Conservation (phyloP, 2,797 vertebrate species). For the Syndactyla subalaris region DNA sequence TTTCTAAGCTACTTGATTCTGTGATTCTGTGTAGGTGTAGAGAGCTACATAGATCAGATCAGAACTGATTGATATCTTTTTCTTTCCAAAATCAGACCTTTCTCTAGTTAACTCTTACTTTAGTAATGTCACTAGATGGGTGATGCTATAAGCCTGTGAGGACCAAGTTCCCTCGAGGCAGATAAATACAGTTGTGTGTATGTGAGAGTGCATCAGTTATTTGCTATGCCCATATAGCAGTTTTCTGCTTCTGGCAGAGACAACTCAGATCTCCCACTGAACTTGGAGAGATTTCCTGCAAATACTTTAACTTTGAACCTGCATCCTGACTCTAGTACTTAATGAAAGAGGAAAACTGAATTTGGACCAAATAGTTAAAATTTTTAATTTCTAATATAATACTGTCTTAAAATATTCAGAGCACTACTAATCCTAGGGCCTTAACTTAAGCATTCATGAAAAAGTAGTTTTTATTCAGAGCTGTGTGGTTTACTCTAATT, state of each 20-base stretch:
- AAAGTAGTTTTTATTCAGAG: background rate
- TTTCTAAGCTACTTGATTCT: background rate
- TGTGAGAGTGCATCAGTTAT: background rate
- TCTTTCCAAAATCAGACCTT: background rate
- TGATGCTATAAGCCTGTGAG: background rate
- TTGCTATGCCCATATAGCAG: background rate
- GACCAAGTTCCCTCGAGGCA: background rate
- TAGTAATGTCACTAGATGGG: background rate
- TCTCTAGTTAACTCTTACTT: background rate
- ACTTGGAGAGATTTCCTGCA: background rate
- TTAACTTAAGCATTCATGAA: background rate
- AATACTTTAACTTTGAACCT: background rate
- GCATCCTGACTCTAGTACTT: background rate
- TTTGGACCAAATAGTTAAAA: background rate
- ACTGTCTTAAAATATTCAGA: background rate
- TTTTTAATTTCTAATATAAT: background rate
- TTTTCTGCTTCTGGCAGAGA: background rate
- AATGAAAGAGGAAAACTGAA: background rate
- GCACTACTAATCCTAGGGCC: background rate
- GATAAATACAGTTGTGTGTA: background rate
- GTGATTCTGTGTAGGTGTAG: background rate
- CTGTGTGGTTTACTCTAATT: background rate
- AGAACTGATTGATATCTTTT: background rate
- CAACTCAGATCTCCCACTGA: background rate
- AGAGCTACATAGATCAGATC: background rate